These are phyloP conservation scores for Ispidina picta DNA, from an alignment of 2,797 vertebrate genomes.

Conservation along the genomic window DNA sequence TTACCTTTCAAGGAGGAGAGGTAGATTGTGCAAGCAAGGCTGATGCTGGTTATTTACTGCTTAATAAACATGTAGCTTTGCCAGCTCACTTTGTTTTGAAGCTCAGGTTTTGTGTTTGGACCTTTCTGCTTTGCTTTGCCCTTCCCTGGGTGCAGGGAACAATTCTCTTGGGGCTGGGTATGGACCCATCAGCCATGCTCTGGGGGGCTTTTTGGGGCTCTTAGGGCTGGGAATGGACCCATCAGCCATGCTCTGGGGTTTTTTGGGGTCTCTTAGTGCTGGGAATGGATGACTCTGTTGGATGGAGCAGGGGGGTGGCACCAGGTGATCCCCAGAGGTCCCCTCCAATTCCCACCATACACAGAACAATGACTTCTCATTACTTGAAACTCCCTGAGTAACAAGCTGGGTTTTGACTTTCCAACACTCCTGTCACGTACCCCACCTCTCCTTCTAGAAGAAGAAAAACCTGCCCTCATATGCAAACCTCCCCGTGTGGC, in stretches of 20 bases:
- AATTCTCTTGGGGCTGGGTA: not conserved
- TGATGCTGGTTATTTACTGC: not conserved
- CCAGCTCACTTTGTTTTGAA: not conserved
- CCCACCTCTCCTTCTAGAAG: not conserved
- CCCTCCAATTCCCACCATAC: too few species aligned
- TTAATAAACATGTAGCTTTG: not conserved
- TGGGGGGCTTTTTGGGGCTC: too few species aligned
- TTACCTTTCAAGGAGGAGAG: not conserved
- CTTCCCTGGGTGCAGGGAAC: rapidly evolving
- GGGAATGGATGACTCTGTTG: not conserved
- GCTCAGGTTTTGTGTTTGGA: not conserved
- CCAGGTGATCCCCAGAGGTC: too few species aligned
- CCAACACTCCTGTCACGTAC: not conserved
- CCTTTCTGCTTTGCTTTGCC: not conserved
- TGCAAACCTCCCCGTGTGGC: not conserved
- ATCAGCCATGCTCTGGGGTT: too few species aligned
- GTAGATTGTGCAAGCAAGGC: not conserved
- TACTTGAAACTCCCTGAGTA: not conserved
- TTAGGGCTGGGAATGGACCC: too few species aligned
- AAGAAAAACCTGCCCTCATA: not conserved
- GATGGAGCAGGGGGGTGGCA: too few species aligned
- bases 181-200: too few species aligned
- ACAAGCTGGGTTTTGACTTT: not conserved
- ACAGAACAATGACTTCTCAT: not conserved
- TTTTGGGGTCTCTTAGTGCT: too few species aligned